Conservation (phyloP, 2,113 vertebrate genomes). For the Cisticola juncidis region DNA sequence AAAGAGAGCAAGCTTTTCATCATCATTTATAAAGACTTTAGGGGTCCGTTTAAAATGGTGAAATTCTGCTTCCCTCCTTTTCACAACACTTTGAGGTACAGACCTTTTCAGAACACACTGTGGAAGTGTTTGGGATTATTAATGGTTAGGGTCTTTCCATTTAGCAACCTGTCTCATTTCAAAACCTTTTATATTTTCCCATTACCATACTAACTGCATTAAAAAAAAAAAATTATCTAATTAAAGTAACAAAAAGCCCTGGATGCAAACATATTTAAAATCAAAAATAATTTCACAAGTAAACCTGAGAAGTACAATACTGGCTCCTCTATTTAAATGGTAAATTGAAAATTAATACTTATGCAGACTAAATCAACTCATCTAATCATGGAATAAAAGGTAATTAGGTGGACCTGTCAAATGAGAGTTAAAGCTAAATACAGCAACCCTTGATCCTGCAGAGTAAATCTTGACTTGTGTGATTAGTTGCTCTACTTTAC, state of each 20-base stretch:
- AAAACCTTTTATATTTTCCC: background rate
- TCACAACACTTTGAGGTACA: background rate
- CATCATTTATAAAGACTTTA: background rate
- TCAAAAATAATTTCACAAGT: background rate
- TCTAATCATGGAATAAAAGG: background rate
- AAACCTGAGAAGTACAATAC: background rate
- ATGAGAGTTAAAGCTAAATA: background rate
- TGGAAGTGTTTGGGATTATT: background rate
- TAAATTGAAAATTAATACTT: slow-evolving; percentile 10
- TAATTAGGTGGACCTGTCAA: slow-evolving; percentile 20
- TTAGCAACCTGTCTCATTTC: background rate
- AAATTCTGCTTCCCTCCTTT: background rate
- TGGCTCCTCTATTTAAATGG: background rate
- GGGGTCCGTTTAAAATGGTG: background rate
- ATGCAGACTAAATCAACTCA: background rate
- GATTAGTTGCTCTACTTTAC: background rate
- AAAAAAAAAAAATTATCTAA: background rate
- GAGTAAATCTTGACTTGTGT: background rate
- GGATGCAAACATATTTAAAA: background rate
- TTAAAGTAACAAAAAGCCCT: background rate
- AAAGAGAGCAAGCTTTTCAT: background rate
- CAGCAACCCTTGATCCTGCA: background rate
- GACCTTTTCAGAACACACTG: background rate
- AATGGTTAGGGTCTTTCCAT: background rate
- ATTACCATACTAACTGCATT: background rate